Base-by-base conservation (phyloP, 2,888 invertebrate genomes). In the Meliscaeva auricollis region DNA sequence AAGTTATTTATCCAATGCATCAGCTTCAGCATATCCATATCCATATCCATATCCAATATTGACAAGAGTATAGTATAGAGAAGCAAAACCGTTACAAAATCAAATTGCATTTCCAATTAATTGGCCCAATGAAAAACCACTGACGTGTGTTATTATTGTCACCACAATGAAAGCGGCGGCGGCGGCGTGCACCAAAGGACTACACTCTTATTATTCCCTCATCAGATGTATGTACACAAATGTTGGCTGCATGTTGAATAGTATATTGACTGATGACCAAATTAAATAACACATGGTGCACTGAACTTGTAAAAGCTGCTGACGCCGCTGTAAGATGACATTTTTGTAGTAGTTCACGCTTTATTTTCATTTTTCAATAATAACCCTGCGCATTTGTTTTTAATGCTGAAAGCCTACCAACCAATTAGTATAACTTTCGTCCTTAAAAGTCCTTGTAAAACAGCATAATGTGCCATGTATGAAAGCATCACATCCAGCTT, bases 231-330 rank as follows among this genome's bases (percentile, higher is more conserved):
- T 26, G n/a, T n/a, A n/a, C n/a, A n/a, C n/a, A n/a, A n/a, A n/a
- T n/a, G n/a, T n/a, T n/a, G n/a, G n/a, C n/a, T n/a, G n/a, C n/a
- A n/a, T n/a, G n/a, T n/a, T n/a, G n/a, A n/a, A 26, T 26, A 3
- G 26, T 38, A 56, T 56, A 66, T 22, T 35, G 58, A 44, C 26
- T 44, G 70, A 38, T 56, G 50, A 50, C 72, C 77, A 77, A 82
- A 82, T 82, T 82, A 82, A 82, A 82, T 82, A 68, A 68, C 82
- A 77, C 66, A 77, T 35, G 77, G 38, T 35, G 44, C 50, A 66
- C 35, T 77, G 70, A 44, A 48, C 69, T 76, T 68, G 77, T 66
- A 35, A 52, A 52, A 56, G 20, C 41, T 44, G 48, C 41, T 50
- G 38, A 32, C 56, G 13, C 48, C 38, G 22, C 17, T 56, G 44